phyloP scores from a whole-genome alignment of 2,113 vertebrate genomes.

The Lycocorax pyrrhopterus region DNA sequence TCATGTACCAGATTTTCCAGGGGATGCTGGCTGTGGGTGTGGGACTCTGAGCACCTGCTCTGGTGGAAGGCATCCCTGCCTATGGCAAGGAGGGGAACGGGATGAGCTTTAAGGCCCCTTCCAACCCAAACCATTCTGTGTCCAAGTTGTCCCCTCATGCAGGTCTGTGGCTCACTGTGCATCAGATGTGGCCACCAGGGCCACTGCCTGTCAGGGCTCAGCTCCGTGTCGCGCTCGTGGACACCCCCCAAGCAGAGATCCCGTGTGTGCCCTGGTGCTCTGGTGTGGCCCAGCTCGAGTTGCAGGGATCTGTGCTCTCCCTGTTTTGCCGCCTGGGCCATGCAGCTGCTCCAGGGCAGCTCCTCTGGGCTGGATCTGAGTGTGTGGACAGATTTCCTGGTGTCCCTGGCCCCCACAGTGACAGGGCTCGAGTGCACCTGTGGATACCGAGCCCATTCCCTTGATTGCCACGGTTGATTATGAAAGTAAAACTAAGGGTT shows the following conservation, averaged over 20 bases:
- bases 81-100: background rate
- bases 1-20: fast-evolving
- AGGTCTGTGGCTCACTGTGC: background rate
- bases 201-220: background rate
- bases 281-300: fast-evolving
- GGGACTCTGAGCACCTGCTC: background rate
- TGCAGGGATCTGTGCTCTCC: background rate
- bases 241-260: fast-evolving
- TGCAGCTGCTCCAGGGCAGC: background rate
- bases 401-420: background rate
- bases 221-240: background rate
- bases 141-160: fast-evolving
- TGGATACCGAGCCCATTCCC: background rate
- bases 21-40: background rate
- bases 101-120: background rate
- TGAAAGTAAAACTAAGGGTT: background rate
- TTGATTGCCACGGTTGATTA: background rate
- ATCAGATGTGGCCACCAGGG: fast-evolving
- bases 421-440: background rate
- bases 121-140: background rate
- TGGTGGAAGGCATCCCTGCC: background rate
- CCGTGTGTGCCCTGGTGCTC: fast-evolving
- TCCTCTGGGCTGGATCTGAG: background rate
- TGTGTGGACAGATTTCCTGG: background rate
- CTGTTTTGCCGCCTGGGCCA: background rate